Percentiles rank a stretch among this genome's conserved stretches.
phyloP scores from a whole-genome alignment of 2,797 vertebrate species.

The Gallinago nigripennis region DNA sequence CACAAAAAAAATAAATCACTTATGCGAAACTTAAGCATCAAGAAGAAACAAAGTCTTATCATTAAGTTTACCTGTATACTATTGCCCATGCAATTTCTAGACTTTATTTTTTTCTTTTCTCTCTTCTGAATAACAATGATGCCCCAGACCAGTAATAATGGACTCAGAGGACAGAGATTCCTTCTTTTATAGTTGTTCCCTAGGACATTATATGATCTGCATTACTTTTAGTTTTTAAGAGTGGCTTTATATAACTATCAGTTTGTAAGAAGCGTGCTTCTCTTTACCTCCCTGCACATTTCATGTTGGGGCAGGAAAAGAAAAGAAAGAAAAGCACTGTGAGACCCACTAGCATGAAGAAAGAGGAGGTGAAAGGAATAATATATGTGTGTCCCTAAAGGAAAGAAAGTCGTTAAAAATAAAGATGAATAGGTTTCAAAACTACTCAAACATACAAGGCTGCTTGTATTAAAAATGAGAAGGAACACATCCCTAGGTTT shows the following conservation, averaged over 20 bases:
- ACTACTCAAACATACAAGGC: not conserved
- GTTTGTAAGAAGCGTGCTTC: accelerated
- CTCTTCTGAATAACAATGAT: not conserved
- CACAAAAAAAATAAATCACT: not conserved
- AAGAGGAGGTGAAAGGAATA: slow-evolving; percentile 14
- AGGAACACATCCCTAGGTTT: not conserved
- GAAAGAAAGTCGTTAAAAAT: not conserved
- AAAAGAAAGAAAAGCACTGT: not conserved
- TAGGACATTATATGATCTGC: not conserved
- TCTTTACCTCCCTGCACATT: not conserved
- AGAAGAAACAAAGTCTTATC: not conserved
- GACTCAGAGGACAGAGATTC: not conserved
- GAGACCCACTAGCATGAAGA: not conserved
- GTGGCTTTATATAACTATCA: not conserved
- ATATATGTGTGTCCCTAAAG: not conserved
- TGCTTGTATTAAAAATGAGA: slow-evolving; percentile 17
- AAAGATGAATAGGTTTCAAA: slow-evolving; percentile 32
- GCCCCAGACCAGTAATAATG: not conserved
- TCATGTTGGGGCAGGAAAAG: not conserved
- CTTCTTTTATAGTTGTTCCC: not conserved
- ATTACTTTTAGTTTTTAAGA: not conserved
- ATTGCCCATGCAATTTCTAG: not conserved
- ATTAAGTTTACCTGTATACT: not conserved
- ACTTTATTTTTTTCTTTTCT: not conserved
- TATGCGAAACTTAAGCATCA: not conserved